Base-by-base conservation (phyloP, 2,888 invertebrate species). In the Lasiommata megera region DNA sequence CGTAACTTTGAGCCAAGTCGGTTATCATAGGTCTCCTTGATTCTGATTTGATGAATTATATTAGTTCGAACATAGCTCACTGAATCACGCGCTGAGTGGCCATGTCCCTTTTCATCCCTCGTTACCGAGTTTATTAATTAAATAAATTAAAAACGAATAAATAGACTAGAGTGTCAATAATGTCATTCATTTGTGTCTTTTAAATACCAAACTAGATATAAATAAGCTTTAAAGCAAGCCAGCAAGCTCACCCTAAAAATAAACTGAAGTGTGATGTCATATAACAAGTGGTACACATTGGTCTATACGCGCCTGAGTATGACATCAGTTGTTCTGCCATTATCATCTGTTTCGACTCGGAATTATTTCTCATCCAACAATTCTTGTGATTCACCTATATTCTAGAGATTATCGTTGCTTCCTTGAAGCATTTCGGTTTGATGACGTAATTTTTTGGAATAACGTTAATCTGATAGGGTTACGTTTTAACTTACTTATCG, bases 261-360 rank as follows among this genome's bases (percentile, higher is more conserved):
- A 87, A 80, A 80, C 77, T 76, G 68, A 73, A 68, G 74, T 85
- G 86, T 88, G 88, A 88, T 88, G 88, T 88, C 88, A 88, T 82
- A 76, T 82, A 81, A 79, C 71, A 69, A 72, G 79, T 82, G 83
- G 82, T 86, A 84, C 88, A 84, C 82, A 84, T 76, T 61, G 74
- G 70, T 70, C 67, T 70, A 82, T 80, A 82, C 83, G 81, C 79
- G 80, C 78, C 73, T 67, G 76, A 72, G 76, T 83, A 85, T 88
- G 88, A 88, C 88, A 88, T 88, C 87, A 88, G 84, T 77, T 62
- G 67, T 65, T 71, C 74, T 69, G 75, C 73, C 69, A 69, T 77
- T 72, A 78, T 80, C 80, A 79, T 83, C 76, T 79, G 80, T 74
- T 80, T 73, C 65, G 68, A 66, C 67, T 72, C 69, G 77, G 71